A percentile compares a stretch with the other conserved stretches of the same genome.
Evolutionary conservation across 2,888 invertebrate species (phyloP).

Genomic region (Stratiomys singularior): DNA sequence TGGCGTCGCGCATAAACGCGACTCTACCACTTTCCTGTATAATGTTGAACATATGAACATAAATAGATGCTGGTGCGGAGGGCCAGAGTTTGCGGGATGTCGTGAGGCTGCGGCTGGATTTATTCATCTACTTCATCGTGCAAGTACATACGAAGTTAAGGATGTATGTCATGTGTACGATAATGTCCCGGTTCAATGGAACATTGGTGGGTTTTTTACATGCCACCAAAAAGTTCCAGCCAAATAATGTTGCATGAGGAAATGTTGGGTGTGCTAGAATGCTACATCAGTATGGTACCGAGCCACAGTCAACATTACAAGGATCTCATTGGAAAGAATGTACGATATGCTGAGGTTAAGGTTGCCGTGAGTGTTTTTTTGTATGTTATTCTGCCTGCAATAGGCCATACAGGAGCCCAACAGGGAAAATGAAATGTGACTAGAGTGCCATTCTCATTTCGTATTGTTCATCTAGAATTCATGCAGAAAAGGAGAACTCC

Average conservation of each 20-base stretch:
- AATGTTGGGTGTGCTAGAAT: constrained; percentile 1
- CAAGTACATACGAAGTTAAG: neutral
- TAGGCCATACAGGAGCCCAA: constrained; percentile 22
- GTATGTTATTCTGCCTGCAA: neutral
- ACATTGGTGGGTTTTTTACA: constrained; percentile 25
- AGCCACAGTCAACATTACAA: neutral
- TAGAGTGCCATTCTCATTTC: constrained; percentile 41
- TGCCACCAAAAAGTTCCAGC: constrained; percentile 16
- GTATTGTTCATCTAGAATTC: constrained; percentile 49
- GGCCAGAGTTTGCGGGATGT: constrained; percentile 18
- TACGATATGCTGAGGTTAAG: constrained; percentile 18
- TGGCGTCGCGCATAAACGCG: constrained; percentile 49
- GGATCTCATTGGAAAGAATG: neutral
- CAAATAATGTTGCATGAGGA: constrained; percentile 5
- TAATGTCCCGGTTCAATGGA: constrained; percentile 18
- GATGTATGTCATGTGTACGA: constrained; percentile 25
- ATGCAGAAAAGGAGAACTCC: constrained; percentile 46
- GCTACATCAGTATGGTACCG: no score
- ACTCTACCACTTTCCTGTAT: constrained; percentile 6
- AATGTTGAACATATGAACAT: constrained; percentile 30
- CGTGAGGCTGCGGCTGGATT: neutral
- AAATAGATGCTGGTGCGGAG: constrained; percentile 36
- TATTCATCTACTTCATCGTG: neutral
- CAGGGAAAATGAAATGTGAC: constrained; percentile 42
- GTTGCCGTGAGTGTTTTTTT: neutral